These are phyloP conservation scores for Crypturellus undulatus DNA, from an alignment of 2,113 vertebrate species.

Conservation along the genomic window DNA sequence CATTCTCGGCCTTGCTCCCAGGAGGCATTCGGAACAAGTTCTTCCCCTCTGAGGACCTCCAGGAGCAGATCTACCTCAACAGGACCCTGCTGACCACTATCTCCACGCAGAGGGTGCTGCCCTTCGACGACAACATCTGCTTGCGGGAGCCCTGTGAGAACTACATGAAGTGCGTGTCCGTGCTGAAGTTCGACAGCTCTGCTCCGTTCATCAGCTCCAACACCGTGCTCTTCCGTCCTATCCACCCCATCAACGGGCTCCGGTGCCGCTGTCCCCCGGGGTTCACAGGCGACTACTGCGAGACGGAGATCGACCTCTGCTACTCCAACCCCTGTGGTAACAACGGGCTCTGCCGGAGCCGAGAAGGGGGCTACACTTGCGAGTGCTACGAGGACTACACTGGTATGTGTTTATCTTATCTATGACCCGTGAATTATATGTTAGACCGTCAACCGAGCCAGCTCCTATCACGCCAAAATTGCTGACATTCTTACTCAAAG, in stretches of 20 bases:
- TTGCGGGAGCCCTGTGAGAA: constrained; percentile 96
- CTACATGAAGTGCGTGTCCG: constrained; percentile 98
- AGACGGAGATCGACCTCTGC: constrained; percentile 96
- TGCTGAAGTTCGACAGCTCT: constrained; percentile 93
- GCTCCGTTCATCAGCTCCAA: constrained; percentile 94
- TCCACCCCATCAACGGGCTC: constrained; percentile 94
- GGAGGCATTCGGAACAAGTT: constrained; percentile 85
- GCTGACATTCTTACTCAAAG: constrained; percentile 56
- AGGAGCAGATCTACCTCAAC: constrained; percentile 98
- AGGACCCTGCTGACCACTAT: constrained; percentile 89
- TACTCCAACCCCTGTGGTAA: constrained; percentile 92
- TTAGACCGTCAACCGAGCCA: constrained; percentile 10
- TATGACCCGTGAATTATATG: not conserved
- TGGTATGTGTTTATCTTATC: constrained; percentile 81
- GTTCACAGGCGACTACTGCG: constrained; percentile 95
- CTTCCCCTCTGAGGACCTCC: constrained; percentile 94
- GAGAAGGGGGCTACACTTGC: constrained; percentile 94
- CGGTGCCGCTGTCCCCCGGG: constrained; percentile 93
- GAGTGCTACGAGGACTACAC: constrained; percentile 93
- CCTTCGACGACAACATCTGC: constrained; percentile 98
- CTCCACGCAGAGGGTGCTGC: constrained; percentile 92
- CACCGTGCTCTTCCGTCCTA: constrained; percentile 94
- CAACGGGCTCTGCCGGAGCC: constrained; percentile 89
- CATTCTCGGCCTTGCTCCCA: constrained; percentile 91
- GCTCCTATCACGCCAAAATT: constrained; percentile 50